Evolutionary conservation across 1,140 invertebrate genomes (phyloP), one percentile per base, ranked within the genome.

Genomic region (Drosophila tsacasi): DNA sequence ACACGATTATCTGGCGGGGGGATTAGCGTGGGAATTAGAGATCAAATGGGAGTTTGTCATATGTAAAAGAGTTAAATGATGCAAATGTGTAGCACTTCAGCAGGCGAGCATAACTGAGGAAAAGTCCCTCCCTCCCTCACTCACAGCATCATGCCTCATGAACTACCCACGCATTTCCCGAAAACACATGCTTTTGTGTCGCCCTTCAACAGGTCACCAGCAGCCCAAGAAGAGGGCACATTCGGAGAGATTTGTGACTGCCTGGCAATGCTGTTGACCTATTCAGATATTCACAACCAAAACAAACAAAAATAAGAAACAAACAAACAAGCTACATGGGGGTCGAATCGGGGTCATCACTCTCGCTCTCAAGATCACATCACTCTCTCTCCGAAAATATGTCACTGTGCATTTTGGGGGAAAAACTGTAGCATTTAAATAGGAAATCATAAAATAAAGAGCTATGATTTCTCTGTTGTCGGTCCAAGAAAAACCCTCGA

Each of bases 81-180:
- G 75, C 40, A 75, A 83, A 83, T 74, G 46, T 83, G 40, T 69
- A 66, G 63, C 80, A 83, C 7, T 68, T 52, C 21, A 83, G 47
- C 42, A 74, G 80, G 80, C 46, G 12, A 42, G 35, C 80, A 83
- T 37, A 52, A 46, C 2, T 2, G 5, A 0, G 27, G 27, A 12
- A 13, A 42, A 25, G 54, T 17, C 35, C 55, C 9, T 47, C 3
- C 35, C 8, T 47, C 3, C 19, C 9, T 42, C 3, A n/a, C 50
- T 30, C 10, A 2, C 37, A 35, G 19, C 9, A 39, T 35, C 44
- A 9, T 8, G n/a, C 12, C 12, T 23, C 15, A 6, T 39, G 32
- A 50, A 32, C 64, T 27, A 21, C 25, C 61, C 42, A 47, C 57
- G 27, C 40, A 62, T 23, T 21, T 39, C 60, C 40, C 10, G 39